A percentile compares a stretch with the other conserved stretches of the same genome.
These are phyloP conservation scores for Onychomys torridus DNA, from an alignment of 2,797 vertebrate genomes.

Conservation along the genomic window DNA sequence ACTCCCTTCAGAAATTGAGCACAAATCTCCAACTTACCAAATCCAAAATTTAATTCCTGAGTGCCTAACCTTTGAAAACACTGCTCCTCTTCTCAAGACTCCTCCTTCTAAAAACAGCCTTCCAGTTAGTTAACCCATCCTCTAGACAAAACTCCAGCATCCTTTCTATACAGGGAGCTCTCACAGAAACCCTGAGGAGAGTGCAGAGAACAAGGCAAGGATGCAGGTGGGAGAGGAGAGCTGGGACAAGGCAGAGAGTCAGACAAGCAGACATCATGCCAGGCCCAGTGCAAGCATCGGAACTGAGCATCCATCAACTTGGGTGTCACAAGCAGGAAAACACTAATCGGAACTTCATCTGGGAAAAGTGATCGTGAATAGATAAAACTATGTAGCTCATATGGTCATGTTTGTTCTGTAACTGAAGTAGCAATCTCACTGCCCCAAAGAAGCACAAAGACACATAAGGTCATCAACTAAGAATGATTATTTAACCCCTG, in stretches of 20 bases:
- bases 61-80: neutral
- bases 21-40: conserved; percentile 16
- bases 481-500: neutral
- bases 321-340: neutral
- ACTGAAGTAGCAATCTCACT: neutral
- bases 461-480: neutral
- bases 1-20: neutral
- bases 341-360: conserved; percentile 1
- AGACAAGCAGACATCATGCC: neutral
- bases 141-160: neutral
- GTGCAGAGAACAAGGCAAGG: neutral
- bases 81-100: neutral
- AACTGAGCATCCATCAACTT: neutral
- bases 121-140: neutral
- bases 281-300: neutral
- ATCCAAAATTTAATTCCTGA: conserved; percentile 2
- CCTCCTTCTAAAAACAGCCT: neutral
- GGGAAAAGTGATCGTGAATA: conserved; percentile 3
- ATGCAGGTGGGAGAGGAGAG: neutral
- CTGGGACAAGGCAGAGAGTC: neutral
- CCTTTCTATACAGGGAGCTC: neutral
- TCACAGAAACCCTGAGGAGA: neutral
- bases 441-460: neutral
- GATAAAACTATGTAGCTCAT: neutral
- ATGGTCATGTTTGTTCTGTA: neutral